Conservation (phyloP, 2,797 vertebrate species). For the Helostoma temminkii region DNA sequence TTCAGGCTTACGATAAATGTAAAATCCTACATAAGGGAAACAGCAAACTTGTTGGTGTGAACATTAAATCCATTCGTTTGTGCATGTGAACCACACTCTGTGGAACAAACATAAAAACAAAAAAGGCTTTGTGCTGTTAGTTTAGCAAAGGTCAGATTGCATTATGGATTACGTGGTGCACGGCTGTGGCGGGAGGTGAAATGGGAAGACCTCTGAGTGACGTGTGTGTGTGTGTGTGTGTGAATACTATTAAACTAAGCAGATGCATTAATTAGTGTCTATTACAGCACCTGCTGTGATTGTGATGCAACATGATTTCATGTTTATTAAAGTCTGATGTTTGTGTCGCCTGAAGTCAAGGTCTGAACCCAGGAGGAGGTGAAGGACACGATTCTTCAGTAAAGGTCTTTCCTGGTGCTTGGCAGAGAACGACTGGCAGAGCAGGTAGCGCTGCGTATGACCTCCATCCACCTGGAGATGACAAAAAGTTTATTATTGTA, state of each 20-base stretch:
- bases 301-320: slow-evolving; percentile 1
- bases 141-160: slow-evolving; percentile 9
- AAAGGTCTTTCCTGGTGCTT: slow-evolving; percentile 89
- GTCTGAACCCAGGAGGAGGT: background rate
- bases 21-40: slow-evolving; percentile 13
- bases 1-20: background rate
- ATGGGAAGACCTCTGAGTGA: slow-evolving; percentile 22
- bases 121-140: slow-evolving; percentile 27
- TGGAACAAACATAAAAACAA: background rate
- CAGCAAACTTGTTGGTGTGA: background rate
- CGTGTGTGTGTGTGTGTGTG: too few relatives aligned
- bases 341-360: slow-evolving; percentile 32
- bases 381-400: slow-evolving; percentile 45
- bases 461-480: slow-evolving; percentile 95
- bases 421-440: slow-evolving; percentile 86
- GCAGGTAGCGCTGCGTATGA: slow-evolving; percentile 96
- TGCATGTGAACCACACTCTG: slow-evolving; percentile 40
- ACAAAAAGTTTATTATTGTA: background rate
- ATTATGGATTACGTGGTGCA: background rate
- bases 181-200: slow-evolving; percentile 18
- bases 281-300: background rate
- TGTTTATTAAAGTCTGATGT: slow-evolving; percentile 15
- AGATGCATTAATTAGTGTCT: slow-evolving; percentile 22
- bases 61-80: slow-evolving; percentile 1
- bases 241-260: too few relatives aligned